A percentile compares a stretch with the other conserved stretches of the same genome.
Conservation (phyloP, 2,113 vertebrate species). For the Melanostigma gelatinosum region DNA sequence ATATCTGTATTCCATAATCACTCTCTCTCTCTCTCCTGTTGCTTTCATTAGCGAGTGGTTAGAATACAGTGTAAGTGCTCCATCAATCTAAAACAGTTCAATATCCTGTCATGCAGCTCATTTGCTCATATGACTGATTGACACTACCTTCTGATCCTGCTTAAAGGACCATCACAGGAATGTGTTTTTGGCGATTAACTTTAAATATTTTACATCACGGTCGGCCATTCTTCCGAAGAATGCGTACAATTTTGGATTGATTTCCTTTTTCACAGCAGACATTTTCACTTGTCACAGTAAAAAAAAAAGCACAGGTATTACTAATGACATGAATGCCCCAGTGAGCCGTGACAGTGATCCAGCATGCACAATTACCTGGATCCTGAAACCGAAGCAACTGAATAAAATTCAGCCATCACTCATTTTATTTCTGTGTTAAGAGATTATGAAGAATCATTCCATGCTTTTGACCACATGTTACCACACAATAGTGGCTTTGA, state of each 20-base stretch:
- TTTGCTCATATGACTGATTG: conserved; percentile 25
- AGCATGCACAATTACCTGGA: neutral
- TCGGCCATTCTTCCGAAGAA: neutral
- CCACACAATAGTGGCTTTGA: neutral
- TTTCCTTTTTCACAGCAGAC: neutral
- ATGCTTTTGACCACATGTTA: neutral
- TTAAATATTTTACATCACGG: neutral
- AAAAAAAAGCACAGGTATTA: neutral
- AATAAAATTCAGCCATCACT: neutral
- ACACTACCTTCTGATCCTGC: neutral
- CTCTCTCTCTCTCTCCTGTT: conserved; percentile 20
- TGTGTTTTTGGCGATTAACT: neutral
- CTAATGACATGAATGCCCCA: neutral
- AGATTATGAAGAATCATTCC: neutral
- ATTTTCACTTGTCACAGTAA: neutral
- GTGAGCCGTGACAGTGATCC: neutral
- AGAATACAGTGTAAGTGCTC: conserved; percentile 18
- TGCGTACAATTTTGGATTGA: neutral
- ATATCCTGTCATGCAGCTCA: conserved; percentile 17
- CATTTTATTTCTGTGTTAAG: neutral
- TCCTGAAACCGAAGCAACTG: neutral
- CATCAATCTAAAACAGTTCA: conserved; percentile 20
- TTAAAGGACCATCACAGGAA: neutral
- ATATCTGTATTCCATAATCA: conserved; percentile 41
- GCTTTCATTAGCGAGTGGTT: conserved; percentile 35